Evolutionary conservation across 2,113 vertebrate genomes (phyloP).

Genomic region (Cinclus mexicanus): DNA sequence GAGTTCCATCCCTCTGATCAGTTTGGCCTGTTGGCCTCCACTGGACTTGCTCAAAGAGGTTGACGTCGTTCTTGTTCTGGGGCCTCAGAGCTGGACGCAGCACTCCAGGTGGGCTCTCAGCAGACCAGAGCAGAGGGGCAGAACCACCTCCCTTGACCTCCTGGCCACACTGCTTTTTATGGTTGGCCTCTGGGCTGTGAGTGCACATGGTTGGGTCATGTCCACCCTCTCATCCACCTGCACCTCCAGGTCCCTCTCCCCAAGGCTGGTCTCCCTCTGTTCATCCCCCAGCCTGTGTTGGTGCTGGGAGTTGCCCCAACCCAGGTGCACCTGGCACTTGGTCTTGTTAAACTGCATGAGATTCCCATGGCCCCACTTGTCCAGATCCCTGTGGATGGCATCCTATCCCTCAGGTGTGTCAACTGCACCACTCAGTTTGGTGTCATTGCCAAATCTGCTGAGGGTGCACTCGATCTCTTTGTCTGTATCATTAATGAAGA

Average conservation of each 20-base stretch:
- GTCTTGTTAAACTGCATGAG: not conserved
- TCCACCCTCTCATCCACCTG: not conserved
- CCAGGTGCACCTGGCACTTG: not conserved
- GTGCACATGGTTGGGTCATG: not conserved
- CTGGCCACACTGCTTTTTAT: not conserved
- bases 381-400: not conserved
- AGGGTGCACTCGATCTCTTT: not conserved
- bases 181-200: not conserved
- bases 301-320: rapidly evolving
- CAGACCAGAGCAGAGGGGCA: not conserved
- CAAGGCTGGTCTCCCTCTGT: not conserved
- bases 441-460: not conserved
- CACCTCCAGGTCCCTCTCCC: not conserved
- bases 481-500: not conserved
- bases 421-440: not conserved
- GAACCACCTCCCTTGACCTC: not conserved
- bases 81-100: not conserved
- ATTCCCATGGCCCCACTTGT: not conserved
- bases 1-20: not conserved
- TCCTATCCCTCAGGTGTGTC: not conserved
- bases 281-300: not conserved
- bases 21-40: not conserved
- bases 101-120: not conserved
- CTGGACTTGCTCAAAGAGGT: not conserved
- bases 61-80: not conserved